phyloP scores from a whole-genome alignment of 2,113 vertebrate genomes.

The Scomber scombrus region DNA sequence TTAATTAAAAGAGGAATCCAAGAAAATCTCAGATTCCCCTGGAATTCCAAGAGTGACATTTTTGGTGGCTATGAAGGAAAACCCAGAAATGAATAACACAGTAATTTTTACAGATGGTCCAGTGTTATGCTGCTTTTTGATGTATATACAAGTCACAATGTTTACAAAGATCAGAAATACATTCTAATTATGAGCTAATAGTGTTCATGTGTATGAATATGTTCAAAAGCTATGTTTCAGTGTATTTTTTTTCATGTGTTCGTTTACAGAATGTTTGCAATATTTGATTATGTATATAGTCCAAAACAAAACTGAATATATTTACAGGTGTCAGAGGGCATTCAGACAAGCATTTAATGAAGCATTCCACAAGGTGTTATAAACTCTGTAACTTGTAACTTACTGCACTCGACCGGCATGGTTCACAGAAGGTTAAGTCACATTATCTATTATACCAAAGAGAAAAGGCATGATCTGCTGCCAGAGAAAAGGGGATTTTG shows the following conservation, averaged over 20 bases:
- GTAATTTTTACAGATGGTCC: slow-evolving; percentile 58
- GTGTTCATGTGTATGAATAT: slow-evolving; percentile 62
- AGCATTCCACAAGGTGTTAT: slow-evolving; percentile 31
- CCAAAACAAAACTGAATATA: slow-evolving; percentile 49
- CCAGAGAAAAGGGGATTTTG: slow-evolving; percentile 6
- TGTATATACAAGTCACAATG: slow-evolving; percentile 81
- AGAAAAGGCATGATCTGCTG: slow-evolving; percentile 36
- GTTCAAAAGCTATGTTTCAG: slow-evolving; percentile 59
- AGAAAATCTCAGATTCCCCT: slow-evolving; percentile 50
- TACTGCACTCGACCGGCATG: slow-evolving; percentile 24
- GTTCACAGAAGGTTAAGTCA: slow-evolving; percentile 29
- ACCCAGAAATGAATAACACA: slow-evolving; percentile 56
- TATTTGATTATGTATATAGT: slow-evolving; percentile 69
- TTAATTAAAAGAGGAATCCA: slow-evolving; percentile 54
- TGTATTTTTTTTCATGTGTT: slow-evolving; percentile 51
- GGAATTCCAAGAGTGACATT: slow-evolving; percentile 47
- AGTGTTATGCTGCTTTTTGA: slow-evolving; percentile 83
- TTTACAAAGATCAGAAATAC: slow-evolving; percentile 82
- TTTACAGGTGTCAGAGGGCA: slow-evolving; percentile 44
- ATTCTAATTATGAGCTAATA: slow-evolving; percentile 76
- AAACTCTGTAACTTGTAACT: slow-evolving; percentile 23
- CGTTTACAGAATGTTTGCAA: slow-evolving; percentile 60
- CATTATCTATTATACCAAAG: slow-evolving; percentile 54
- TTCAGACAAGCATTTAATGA: slow-evolving; percentile 46
- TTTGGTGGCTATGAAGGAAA: slow-evolving; percentile 61